Evolutionary conservation across 2,797 vertebrate species (phyloP).

Genomic region (Oreonectes daqikongensis): DNA sequence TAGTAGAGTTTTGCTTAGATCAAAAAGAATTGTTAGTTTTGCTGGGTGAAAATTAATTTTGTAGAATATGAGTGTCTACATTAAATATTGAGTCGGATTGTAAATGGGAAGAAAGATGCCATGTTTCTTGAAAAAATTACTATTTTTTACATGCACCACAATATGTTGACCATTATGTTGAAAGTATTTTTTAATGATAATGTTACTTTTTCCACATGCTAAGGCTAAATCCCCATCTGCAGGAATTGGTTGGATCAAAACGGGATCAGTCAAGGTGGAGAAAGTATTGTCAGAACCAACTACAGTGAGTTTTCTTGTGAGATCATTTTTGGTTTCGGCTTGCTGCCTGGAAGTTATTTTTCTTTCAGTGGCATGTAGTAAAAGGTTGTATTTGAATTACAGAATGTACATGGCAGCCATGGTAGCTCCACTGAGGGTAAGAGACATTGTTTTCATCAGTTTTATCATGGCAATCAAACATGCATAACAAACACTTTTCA

Average conservation of each 20-base stretch:
- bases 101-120: too few relatives aligned
- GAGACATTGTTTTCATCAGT: neutral
- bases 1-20: too few relatives aligned
- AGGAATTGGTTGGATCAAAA: slow-evolving; percentile 24
- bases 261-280: slow-evolving; percentile 38
- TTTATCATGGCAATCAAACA: neutral
- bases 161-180: too few relatives aligned
- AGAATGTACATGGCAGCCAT: slow-evolving; percentile 46
- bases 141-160: too few relatives aligned
- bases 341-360: neutral
- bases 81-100: too few relatives aligned
- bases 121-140: too few relatives aligned
- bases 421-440: slow-evolving; percentile 46
- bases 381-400: slow-evolving; percentile 41
- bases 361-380: neutral
- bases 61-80: too few relatives aligned
- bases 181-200: too few relatives aligned
- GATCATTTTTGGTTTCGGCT: slow-evolving; percentile 3
- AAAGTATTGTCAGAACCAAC: slow-evolving; percentile 24
- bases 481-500: neutral
- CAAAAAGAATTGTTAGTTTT: too few relatives aligned
- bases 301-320: slow-evolving; percentile 41
- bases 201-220: slow-evolving; percentile 16
- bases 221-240: slow-evolving; percentile 22
- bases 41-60: too few relatives aligned